Conservation (phyloP, 2,888 invertebrate genomes). For the Beris chalybata region DNA sequence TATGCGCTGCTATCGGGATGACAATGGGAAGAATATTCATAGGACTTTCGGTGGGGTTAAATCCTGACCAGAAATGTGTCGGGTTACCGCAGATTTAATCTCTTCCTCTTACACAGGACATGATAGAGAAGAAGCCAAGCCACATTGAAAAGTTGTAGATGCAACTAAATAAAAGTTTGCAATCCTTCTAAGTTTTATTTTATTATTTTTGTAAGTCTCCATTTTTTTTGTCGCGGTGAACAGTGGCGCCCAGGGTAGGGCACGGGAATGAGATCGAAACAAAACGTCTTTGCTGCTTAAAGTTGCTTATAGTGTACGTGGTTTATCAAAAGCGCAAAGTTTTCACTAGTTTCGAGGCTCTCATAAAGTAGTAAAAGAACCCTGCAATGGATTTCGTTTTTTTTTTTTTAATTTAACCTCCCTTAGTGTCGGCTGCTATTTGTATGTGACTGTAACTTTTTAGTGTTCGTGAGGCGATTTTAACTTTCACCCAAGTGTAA, state of each 20-base stretch:
- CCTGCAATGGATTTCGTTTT: constrained; percentile 11
- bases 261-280: too few relatives aligned
- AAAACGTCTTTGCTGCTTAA: too few relatives aligned
- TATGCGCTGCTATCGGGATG: background rate
- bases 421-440: too few relatives aligned
- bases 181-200: constrained; percentile 12
- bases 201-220: too few relatives aligned
- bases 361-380: constrained; percentile 11
- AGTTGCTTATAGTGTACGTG: too few relatives aligned
- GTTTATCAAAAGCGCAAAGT: too few relatives aligned
- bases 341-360: background rate
- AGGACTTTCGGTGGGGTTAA: constrained; percentile 14
- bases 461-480: background rate
- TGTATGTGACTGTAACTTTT: too few relatives aligned
- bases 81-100: constrained; percentile 31
- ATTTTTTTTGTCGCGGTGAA: too few relatives aligned
- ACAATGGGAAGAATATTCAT: constrained; percentile 17
- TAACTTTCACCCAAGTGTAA: constrained; percentile 14
- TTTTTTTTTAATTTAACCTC: too few relatives aligned
- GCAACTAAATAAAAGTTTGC: constrained; percentile 37
- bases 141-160: constrained; percentile 24
- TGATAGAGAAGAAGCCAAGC: too few relatives aligned
- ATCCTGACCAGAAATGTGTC: constrained; percentile 17
- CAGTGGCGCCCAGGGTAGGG: too few relatives aligned
- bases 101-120: constrained; percentile 1